Percentiles rank a stretch among this genome's conserved stretches.
Evolutionary conservation across 2,888 invertebrate species (phyloP).

Genomic region (Tupiocoris notatus): DNA sequence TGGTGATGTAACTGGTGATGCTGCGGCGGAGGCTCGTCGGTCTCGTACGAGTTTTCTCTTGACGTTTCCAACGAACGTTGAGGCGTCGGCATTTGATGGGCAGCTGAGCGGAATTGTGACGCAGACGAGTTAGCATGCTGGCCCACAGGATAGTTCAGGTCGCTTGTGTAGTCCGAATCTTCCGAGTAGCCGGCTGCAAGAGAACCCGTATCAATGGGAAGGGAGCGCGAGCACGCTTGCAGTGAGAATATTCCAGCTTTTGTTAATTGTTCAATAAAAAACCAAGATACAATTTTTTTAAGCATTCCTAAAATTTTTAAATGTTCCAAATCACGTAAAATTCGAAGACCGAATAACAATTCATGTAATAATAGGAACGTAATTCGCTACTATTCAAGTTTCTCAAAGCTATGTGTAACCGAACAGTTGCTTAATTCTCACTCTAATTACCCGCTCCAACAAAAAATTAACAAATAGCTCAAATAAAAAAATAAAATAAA

Average conservation of each 20-base stretch:
- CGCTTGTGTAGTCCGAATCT: conserved; percentile 95
- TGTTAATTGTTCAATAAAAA: too few relatives aligned
- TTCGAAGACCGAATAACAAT: too few relatives aligned
- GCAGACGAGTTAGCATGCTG: conserved; percentile 90
- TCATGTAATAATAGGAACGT: too few relatives aligned
- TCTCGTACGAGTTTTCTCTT: conserved; percentile 79
- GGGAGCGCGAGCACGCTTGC: not conserved
- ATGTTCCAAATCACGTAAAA: too few relatives aligned
- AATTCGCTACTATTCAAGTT: too few relatives aligned
- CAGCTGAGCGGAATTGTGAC: conserved; percentile 78
- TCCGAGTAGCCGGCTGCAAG: conserved; percentile 85
- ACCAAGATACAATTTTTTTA: too few relatives aligned
- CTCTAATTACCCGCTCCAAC: too few relatives aligned
- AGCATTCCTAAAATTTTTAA: too few relatives aligned
- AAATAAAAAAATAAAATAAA: too few relatives aligned
- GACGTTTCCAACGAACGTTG: conserved; percentile 76
- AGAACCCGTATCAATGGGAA: conserved; percentile 19
- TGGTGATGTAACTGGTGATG: conserved; percentile 44
- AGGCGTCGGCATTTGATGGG: conserved; percentile 75
- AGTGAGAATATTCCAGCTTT: conserved; percentile 8
- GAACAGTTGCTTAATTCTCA: too few relatives aligned
- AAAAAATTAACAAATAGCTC: too few relatives aligned
- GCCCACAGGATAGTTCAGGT: conserved; percentile 86
- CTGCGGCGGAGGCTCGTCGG: conserved; percentile 48
- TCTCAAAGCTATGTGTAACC: too few relatives aligned